Conservation (phyloP, 2,888 invertebrate genomes). For the Drosophila barbarae region DNA sequence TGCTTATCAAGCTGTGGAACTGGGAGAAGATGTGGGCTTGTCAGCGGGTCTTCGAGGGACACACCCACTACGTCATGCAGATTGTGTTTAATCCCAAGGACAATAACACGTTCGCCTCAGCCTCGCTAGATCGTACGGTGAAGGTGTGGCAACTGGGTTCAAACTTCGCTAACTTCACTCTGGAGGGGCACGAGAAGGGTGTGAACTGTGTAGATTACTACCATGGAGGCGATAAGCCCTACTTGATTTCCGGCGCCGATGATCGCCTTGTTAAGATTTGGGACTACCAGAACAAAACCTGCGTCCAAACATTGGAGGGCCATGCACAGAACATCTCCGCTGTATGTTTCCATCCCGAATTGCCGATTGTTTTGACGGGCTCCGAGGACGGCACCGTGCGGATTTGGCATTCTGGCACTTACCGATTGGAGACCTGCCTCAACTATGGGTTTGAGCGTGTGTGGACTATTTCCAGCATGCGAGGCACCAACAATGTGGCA, state of each 20-base stretch:
- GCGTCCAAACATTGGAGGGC: slow-evolving; percentile 98
- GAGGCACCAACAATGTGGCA: slow-evolving; percentile 97
- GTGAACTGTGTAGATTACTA: slow-evolving; percentile 99
- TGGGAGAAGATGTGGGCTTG: slow-evolving; percentile 99
- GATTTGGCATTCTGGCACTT: slow-evolving; percentile 99
- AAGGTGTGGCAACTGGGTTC: slow-evolving; percentile 99
- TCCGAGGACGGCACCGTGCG: slow-evolving; percentile 99
- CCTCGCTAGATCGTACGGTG: slow-evolving; percentile 97
- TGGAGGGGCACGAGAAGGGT: slow-evolving; percentile 99
- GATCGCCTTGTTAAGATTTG: slow-evolving; percentile 98
- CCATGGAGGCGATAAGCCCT: slow-evolving; percentile 99
- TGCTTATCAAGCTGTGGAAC: slow-evolving; percentile 99
- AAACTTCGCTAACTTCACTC: slow-evolving; percentile 97
- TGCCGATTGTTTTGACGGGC: slow-evolving; percentile 97
- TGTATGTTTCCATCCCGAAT: slow-evolving; percentile 98
- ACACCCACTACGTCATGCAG: slow-evolving; percentile 99
- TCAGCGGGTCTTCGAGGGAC: slow-evolving; percentile 99
- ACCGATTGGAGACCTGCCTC: slow-evolving; percentile 95
- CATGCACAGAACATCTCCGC: slow-evolving; percentile 98
- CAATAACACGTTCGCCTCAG: slow-evolving; percentile 99
- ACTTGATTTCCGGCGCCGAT: slow-evolving; percentile 98
- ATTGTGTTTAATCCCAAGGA: slow-evolving; percentile 99
- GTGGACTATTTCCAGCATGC: slow-evolving; percentile 96
- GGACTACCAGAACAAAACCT: slow-evolving; percentile 99
- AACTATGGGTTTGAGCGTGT: slow-evolving; percentile 99